These are phyloP conservation scores for Oeneis ivallda DNA, from an alignment of 2,888 invertebrate genomes.

Conservation along the genomic window DNA sequence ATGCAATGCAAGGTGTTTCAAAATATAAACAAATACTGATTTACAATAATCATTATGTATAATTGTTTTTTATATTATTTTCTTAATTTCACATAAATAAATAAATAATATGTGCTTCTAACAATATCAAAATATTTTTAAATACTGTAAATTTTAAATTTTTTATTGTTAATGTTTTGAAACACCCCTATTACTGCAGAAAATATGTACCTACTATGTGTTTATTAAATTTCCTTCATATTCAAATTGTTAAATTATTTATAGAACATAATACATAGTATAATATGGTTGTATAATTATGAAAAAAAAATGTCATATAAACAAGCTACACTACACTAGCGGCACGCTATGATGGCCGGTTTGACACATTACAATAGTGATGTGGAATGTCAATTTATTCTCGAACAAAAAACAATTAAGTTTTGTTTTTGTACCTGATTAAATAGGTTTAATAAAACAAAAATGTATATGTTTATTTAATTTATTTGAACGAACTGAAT, in stretches of 20 bases:
- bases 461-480: too few relatives aligned
- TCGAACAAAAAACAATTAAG: too few relatives aligned
- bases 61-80: not conserved
- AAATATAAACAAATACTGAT: slow-evolving; percentile 12
- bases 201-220: not conserved
- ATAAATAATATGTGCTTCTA: too few relatives aligned
- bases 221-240: slow-evolving; percentile 6
- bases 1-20: not conserved
- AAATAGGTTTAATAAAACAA: too few relatives aligned
- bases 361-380: too few relatives aligned
- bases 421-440: too few relatives aligned
- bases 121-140: not conserved
- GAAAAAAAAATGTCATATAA: not conserved
- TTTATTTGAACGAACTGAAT: too few relatives aligned
- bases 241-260: slow-evolving; percentile 8
- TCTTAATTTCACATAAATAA: too few relatives aligned
- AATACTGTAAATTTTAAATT: not conserved
- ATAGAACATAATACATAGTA: not conserved
- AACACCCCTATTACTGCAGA: not conserved
- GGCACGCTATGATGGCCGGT: too few relatives aligned
- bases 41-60: not conserved
- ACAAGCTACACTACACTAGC: not conserved
- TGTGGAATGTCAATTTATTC: too few relatives aligned
- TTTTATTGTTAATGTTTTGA: not conserved
- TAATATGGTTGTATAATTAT: not conserved